These are phyloP conservation scores for Blastobasis adustella DNA, from an alignment of 2,888 invertebrate genomes.

Conservation along the genomic window DNA sequence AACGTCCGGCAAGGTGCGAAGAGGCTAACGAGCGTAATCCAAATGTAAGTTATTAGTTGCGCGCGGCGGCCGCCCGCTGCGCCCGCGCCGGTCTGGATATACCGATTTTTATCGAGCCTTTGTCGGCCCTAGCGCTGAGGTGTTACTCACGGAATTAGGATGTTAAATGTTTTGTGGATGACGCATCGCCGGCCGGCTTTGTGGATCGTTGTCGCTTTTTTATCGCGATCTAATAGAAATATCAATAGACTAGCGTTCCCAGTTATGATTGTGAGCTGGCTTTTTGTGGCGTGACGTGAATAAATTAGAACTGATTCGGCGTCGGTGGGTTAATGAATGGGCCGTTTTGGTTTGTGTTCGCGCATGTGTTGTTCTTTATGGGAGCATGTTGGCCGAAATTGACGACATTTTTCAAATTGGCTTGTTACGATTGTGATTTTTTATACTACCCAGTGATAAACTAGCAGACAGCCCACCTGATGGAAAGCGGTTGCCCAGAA, in stretches of 20 bases:
- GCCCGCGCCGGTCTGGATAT: slow-evolving; percentile 48
- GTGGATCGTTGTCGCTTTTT: slow-evolving; percentile 26
- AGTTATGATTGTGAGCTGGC: slow-evolving; percentile 20
- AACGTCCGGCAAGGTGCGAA: slow-evolving; percentile 68
- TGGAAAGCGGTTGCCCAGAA: too few species aligned
- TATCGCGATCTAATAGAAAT: slow-evolving; percentile 52
- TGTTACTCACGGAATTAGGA: slow-evolving; percentile 70
- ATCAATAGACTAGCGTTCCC: slow-evolving; percentile 32
- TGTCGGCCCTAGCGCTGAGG: slow-evolving; percentile 68
- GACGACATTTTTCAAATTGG: too few species aligned
- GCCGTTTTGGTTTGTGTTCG: too few species aligned
- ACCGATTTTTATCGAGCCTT: slow-evolving; percentile 64
- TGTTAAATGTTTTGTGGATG: slow-evolving; percentile 69
- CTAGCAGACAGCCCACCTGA: too few species aligned
- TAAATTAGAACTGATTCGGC: too few species aligned
- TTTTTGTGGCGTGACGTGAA: too few species aligned
- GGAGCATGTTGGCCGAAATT: too few species aligned
- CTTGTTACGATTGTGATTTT: too few species aligned
- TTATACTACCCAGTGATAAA: too few species aligned
- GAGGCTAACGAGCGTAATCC: slow-evolving; percentile 72
- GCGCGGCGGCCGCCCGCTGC: slow-evolving; percentile 52
- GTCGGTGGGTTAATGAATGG: too few species aligned
- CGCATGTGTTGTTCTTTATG: too few species aligned
- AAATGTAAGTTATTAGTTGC: slow-evolving; percentile 69
- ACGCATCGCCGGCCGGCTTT: slow-evolving; percentile 54